Evolutionary conservation across 2,888 invertebrate species (phyloP).

Genomic region (Eupithecia subumbrata): DNA sequence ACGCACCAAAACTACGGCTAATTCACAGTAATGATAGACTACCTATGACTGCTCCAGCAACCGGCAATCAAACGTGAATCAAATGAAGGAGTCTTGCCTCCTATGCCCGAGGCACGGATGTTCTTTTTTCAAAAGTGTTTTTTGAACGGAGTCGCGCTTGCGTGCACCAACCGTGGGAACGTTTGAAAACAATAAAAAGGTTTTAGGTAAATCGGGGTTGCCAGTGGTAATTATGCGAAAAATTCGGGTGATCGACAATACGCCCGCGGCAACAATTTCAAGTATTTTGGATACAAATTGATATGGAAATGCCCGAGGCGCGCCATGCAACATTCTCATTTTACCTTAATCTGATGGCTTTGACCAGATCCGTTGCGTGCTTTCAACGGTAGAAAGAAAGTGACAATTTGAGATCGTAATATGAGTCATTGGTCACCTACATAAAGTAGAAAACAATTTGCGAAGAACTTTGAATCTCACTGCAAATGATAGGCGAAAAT

Average conservation of each 20-base stretch:
- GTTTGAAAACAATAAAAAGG: slow-evolving; percentile 66
- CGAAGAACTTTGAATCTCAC: not conserved
- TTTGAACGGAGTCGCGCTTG: slow-evolving; percentile 62
- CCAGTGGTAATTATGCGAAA: slow-evolving; percentile 65
- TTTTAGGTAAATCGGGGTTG: slow-evolving; percentile 60
- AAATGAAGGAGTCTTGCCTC: slow-evolving; percentile 68
- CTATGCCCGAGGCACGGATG: slow-evolving; percentile 78
- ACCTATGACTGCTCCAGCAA: slow-evolving; percentile 53
- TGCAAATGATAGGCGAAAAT: slow-evolving; percentile 38
- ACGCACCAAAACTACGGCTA: slow-evolving; percentile 68
- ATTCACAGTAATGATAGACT: slow-evolving; percentile 73
- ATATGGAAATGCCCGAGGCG: slow-evolving; percentile 22
- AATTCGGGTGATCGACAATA: slow-evolving; percentile 57
- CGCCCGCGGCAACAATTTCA: slow-evolving; percentile 47
- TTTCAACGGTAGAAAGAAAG: slow-evolving; percentile 14
- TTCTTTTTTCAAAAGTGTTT: slow-evolving; percentile 50
- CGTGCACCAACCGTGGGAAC: slow-evolving; percentile 79
- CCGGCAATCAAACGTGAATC: slow-evolving; percentile 74
- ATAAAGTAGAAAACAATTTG: slow-evolving; percentile 31
- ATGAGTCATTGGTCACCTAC: slow-evolving; percentile 49
- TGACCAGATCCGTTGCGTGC: slow-evolving; percentile 3
- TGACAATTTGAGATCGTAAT: slow-evolving; percentile 10
- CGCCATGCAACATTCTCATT: slow-evolving; percentile 20
- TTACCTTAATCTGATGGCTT: slow-evolving; percentile 15
- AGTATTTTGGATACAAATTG: slow-evolving; percentile 39